Evolutionary conservation across 2,888 invertebrate species (phyloP), one percentile per base, ranked within the genome.

Genomic region (Hypena proboscidalis): DNA sequence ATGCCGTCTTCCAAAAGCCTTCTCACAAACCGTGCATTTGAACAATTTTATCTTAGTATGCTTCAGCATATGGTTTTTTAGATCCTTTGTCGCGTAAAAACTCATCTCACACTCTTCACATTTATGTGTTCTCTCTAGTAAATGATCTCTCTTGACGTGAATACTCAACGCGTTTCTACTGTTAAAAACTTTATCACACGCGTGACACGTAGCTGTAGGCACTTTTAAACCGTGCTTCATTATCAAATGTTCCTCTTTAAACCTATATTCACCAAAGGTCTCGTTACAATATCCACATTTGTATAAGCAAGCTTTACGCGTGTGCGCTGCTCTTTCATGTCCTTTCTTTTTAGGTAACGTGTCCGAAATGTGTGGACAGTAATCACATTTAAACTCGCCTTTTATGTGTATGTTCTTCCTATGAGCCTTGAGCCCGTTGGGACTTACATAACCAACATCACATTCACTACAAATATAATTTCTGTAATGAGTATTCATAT

Each of bases 101-200:
- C 11, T 26, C 43, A 33, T 61, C 3, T 52, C 32, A 10, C 63
- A 61, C 3, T 52, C 22, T 3, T 30, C 3, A 13, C 74, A 74
- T 10, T 47, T 44, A 3, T 63, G 53, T 0, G 41, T 47, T 34
- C 57, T 53, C 14, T 68, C 49, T 60, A 68, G 46, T 8, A 71
- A 34, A 51, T 85, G 85, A 8, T 74, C 74, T 0, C 67, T 68
- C 38, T 88, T 78, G 9, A 82, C 83, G 30, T 92, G 92, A 0
- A 80, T 73, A 1, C 82, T 85, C 7, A 92, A 62, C 6, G 85
- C 74, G 21, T 89, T 81, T 14, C 87, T 85, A 42, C 87, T 87
- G 4, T 78, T 77, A 47, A 89, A 92, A 0, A 74, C 77, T 48
- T 83, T 88, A 1, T 82, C 82, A 32, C 92, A 92, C 0, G 89